phyloP scores from a whole-genome alignment of 2,888 invertebrate genomes.

The Pristionchus entomophagus region DNA sequence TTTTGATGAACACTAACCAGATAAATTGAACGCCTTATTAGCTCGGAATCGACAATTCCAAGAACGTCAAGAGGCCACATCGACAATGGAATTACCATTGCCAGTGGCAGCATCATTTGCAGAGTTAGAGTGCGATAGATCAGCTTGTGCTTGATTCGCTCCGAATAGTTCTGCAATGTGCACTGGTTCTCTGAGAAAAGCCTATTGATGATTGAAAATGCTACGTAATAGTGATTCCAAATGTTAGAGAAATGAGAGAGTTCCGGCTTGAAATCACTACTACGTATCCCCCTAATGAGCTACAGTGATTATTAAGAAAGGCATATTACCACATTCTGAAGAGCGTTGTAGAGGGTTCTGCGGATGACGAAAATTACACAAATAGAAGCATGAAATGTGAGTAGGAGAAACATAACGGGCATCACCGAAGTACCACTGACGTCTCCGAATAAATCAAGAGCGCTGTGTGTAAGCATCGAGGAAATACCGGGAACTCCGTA shows the following conservation, averaged over 20 bases:
- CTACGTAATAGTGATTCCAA: too few relatives aligned
- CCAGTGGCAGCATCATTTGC: neutral
- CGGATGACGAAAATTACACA: neutral
- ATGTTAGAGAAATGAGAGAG: too few relatives aligned
- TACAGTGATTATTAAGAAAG: neutral
- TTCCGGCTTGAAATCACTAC: too few relatives aligned
- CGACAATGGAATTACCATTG: too few relatives aligned
- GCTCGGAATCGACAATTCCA: too few relatives aligned
- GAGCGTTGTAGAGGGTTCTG: neutral
- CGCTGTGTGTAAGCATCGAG: too few relatives aligned
- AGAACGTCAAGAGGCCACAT: neutral
- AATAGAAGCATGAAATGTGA: neutral
- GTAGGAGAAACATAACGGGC: neutral
- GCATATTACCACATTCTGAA: neutral
- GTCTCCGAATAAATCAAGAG: neutral
- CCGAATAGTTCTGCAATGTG: neutral
- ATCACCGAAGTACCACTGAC: neutral
- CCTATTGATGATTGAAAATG: neutral
- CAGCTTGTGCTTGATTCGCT: neutral
- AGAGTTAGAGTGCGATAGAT: neutral
- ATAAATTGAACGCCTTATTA: neutral
- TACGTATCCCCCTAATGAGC: too few relatives aligned
- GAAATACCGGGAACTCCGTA: too few relatives aligned
- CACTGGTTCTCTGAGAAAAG: neutral
- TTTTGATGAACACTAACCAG: too few relatives aligned